Percentiles rank a stretch among this genome's conserved stretches.
These are phyloP conservation scores for Chloropsis cyanopogon DNA, from an alignment of 2,113 vertebrate genomes.

Conservation along the genomic window DNA sequence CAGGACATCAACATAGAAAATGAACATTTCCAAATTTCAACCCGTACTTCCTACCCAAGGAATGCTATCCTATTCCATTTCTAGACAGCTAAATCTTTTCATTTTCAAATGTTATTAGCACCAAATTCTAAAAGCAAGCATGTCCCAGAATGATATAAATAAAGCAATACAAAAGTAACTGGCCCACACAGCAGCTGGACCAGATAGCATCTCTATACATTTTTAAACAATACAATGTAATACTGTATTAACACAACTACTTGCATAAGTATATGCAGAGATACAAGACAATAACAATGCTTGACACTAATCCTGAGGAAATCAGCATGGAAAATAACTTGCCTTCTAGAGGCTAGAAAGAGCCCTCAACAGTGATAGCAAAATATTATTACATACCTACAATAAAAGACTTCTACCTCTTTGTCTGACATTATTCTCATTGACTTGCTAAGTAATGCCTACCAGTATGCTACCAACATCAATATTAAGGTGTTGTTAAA, in stretches of 20 bases:
- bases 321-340: constrained; percentile 38
- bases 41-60: neutral
- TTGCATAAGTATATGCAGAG: neutral
- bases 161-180: constrained; percentile 19
- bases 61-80: neutral
- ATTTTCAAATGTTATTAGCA: neutral
- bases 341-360: constrained; percentile 5
- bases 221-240: constrained; percentile 42
- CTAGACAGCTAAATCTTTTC: neutral
- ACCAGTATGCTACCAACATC: neutral
- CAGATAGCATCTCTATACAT: constrained; percentile 46
- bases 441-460: constrained; percentile 51
- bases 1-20: neutral
- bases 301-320: constrained; percentile 26
- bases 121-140: neutral
- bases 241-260: constrained; percentile 20
- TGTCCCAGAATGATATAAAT: constrained; percentile 16
- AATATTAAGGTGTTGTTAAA: constrained; percentile 58
- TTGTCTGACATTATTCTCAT: constrained; percentile 52
- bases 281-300: constrained; percentile 28
- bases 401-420: constrained; percentile 46
- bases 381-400: constrained; percentile 5
- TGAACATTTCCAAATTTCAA: neutral
- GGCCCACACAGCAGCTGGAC: constrained; percentile 38
- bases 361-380: neutral